phyloP scores from a whole-genome alignment of 2,888 invertebrate species.

The Erebia ligea region DNA sequence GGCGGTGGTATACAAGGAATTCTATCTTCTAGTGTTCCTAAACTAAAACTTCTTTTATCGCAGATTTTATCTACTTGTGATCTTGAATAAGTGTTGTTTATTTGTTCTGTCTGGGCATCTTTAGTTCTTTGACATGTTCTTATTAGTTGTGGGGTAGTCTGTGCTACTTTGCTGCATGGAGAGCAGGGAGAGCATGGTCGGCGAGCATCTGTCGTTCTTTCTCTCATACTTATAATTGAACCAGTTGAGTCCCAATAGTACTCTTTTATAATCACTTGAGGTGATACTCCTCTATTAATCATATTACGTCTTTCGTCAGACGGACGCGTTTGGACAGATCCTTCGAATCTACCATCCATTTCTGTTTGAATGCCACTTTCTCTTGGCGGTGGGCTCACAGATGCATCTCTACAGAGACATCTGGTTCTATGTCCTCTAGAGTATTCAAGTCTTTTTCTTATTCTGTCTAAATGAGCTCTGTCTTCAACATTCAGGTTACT shows the following conservation, averaged over 20 bases:
- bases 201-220: background rate
- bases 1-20: background rate
- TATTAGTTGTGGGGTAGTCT: background rate
- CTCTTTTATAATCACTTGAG: slow-evolving; percentile 55
- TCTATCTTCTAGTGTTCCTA: background rate
- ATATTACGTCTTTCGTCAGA: slow-evolving; percentile 16
- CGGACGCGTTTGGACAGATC: slow-evolving; percentile 21
- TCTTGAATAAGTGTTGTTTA: background rate
- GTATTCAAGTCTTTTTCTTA: slow-evolving; percentile 20
- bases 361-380: slow-evolving; percentile 30
- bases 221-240: background rate
- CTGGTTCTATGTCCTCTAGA: slow-evolving; percentile 24
- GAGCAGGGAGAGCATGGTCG: background rate
- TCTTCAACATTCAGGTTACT: slow-evolving; percentile 28
- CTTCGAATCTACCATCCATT: slow-evolving; percentile 5
- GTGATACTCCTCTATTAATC: slow-evolving; percentile 38
- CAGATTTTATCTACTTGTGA: background rate
- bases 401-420: slow-evolving; percentile 36
- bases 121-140: background rate
- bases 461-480: slow-evolving; percentile 27
- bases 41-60: background rate
- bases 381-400: slow-evolving; percentile 43
- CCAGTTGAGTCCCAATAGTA: slow-evolving; percentile 53
- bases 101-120: background rate
- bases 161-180: background rate